Evolutionary conservation across 1,140 invertebrate species (phyloP).

Genomic region (Chymomyza costata): DNA sequence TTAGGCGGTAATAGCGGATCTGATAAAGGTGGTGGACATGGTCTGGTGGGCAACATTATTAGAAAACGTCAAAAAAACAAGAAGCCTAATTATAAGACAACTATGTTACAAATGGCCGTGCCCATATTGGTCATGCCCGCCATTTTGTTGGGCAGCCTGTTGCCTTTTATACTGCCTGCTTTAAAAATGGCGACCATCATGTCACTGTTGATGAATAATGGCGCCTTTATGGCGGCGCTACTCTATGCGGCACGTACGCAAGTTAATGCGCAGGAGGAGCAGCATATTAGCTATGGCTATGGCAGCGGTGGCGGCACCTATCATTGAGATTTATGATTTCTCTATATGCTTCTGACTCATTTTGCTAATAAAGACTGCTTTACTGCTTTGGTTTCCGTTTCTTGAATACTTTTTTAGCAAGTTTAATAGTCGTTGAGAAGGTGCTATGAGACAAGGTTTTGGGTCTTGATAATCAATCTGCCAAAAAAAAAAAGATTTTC

Average conservation of each 20-base stretch:
- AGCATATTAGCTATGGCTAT: conserved; percentile 55
- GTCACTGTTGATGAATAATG: conserved; percentile 69
- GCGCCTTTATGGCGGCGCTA: conserved; percentile 66
- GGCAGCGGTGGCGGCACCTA: conserved; percentile 51
- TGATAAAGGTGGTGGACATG: conserved; percentile 13
- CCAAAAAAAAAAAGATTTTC: no score
- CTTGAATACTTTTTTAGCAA: neutral
- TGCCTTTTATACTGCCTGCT: conserved; percentile 66
- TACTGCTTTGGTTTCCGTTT: conserved; percentile 22
- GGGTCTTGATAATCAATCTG: no score
- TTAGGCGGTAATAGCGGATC: conserved; percentile 21
- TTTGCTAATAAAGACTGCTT: conserved; percentile 43
- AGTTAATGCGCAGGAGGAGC: conserved; percentile 33
- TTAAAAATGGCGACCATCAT: conserved; percentile 74
- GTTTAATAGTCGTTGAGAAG: no score
- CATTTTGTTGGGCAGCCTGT: conserved; percentile 58
- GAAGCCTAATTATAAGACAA: conserved; percentile 50
- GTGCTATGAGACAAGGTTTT: no score
- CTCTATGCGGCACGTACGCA: conserved; percentile 53
- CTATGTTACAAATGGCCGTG: conserved; percentile 68
- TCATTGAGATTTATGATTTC: conserved; percentile 17
- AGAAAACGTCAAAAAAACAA: conserved; percentile 50
- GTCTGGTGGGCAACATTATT: conserved; percentile 21
- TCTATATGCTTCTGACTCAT: neutral
- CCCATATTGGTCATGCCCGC: conserved; percentile 68